phyloP scores from a whole-genome alignment of 2,113 vertebrate species.

The Bujurquina vittata region DNA sequence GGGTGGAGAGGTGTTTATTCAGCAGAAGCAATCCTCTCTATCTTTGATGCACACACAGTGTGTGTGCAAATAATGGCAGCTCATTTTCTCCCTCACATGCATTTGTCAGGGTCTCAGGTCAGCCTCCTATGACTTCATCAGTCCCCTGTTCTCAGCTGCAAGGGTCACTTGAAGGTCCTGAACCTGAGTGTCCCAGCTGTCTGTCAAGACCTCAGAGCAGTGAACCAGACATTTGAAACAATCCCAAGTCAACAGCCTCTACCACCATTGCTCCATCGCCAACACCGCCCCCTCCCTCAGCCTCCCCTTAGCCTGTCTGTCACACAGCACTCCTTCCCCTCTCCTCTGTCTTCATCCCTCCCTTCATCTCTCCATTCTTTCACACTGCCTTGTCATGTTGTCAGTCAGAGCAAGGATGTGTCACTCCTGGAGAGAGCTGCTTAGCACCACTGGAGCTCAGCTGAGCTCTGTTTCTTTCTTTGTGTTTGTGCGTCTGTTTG shows the following conservation, averaged over 20 bases:
- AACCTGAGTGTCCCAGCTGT: conserved; percentile 43
- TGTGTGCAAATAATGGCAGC: background rate
- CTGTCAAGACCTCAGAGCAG: conserved; percentile 21
- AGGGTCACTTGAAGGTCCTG: conserved; percentile 57
- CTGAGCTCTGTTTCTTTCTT: conserved; percentile 23
- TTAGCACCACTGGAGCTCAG: conserved; percentile 43
- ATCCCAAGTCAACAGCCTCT: conserved; percentile 34
- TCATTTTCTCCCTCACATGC: background rate
- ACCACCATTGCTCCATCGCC: background rate
- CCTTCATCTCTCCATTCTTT: conserved; percentile 54
- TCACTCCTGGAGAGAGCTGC: conserved; percentile 53
- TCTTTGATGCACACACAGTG: conserved; percentile 48
- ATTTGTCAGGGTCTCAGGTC: conserved; percentile 41
- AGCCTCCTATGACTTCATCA: background rate
- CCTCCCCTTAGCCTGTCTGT: conserved; percentile 16
- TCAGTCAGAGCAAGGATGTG: conserved; percentile 58
- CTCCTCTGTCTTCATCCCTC: conserved; percentile 34
- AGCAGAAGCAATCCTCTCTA: background rate
- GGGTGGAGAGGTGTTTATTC: background rate
- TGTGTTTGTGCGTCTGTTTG: conserved; percentile 21
- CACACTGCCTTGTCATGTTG: conserved; percentile 56
- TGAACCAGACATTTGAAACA: conserved; percentile 27
- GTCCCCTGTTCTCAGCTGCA: conserved; percentile 26
- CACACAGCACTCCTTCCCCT: conserved; percentile 42
- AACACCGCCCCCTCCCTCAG: background rate